Conservation (phyloP, 92 coral and sea anemone species). For the Heteractis magnifica region DNA sequence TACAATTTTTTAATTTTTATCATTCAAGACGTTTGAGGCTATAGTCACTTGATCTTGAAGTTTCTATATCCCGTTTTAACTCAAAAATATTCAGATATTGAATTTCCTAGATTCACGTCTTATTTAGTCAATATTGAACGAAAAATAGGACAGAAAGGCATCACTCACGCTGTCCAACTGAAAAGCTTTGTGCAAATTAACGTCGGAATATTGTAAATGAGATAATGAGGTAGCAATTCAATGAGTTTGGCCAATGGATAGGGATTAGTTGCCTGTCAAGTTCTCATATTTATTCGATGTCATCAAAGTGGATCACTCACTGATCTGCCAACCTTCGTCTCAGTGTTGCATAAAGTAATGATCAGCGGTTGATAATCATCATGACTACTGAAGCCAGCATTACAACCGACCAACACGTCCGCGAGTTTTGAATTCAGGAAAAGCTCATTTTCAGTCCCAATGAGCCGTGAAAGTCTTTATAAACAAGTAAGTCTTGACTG, state of each 20-base stretch:
- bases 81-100: not conserved
- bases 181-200: not conserved
- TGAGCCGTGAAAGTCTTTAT: no score
- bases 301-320: not conserved
- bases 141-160: slow-evolving; percentile 1
- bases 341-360: not conserved
- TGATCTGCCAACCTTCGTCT: not conserved
- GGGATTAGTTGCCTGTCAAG: not conserved
- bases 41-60: not conserved
- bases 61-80: slow-evolving; percentile 1
- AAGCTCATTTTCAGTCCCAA: no score
- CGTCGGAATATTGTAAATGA: not conserved
- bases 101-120: not conserved
- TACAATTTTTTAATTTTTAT: not conserved
- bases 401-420: not conserved
- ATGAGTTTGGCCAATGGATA: not conserved
- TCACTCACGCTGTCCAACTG: not conserved
- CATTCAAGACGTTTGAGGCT: not conserved
- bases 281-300: not conserved
- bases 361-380: not conserved
- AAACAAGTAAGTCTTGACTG: no score
- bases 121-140: not conserved
- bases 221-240: not conserved
- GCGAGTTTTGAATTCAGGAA: no score
- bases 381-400: not conserved